Conservation (phyloP, 2,888 invertebrate species). For the Morpho deidamia region DNA sequence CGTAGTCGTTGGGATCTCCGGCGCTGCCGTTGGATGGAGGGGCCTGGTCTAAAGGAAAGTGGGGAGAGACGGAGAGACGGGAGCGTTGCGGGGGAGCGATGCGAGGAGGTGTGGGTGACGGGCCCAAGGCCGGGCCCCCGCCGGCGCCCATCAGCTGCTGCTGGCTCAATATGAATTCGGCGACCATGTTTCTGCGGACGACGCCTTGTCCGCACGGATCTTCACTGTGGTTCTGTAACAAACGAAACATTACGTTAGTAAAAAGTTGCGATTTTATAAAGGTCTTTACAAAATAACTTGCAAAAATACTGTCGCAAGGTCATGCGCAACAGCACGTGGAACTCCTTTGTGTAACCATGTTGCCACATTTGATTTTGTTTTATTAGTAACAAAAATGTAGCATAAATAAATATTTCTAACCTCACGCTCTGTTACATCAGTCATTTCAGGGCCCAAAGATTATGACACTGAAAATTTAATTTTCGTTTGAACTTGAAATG, state of each 20-base stretch:
- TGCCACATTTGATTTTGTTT: slow-evolving; percentile 50
- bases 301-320: slow-evolving; percentile 63
- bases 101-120: slow-evolving; percentile 53
- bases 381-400: no score
- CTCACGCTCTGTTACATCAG: slow-evolving; percentile 43
- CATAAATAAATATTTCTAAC: slow-evolving; percentile 62
- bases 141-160: slow-evolving; percentile 69
- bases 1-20: slow-evolving; percentile 53
- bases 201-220: slow-evolving; percentile 68
- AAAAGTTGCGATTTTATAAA: slow-evolving; percentile 39
- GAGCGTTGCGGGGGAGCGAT: slow-evolving; percentile 55
- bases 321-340: slow-evolving; percentile 60
- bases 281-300: slow-evolving; percentile 56
- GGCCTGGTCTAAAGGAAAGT: slow-evolving; percentile 70
- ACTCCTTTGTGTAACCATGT: slow-evolving; percentile 60
- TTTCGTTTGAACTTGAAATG: slow-evolving; percentile 4
- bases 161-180: slow-evolving; percentile 89
- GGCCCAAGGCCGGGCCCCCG: slow-evolving; percentile 56
- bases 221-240: slow-evolving; percentile 71
- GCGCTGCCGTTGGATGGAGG: slow-evolving; percentile 44
- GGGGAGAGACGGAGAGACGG: slow-evolving; percentile 63
- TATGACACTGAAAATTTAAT: slow-evolving; percentile 33
- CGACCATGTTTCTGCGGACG: slow-evolving; percentile 89
- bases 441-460: slow-evolving; percentile 50
- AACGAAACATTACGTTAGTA: slow-evolving; percentile 50